Evolutionary conservation across 2,113 vertebrate species (phyloP), one percentile per base, ranked within the genome.

Genomic region (Ochotona curzoniae): DNA sequence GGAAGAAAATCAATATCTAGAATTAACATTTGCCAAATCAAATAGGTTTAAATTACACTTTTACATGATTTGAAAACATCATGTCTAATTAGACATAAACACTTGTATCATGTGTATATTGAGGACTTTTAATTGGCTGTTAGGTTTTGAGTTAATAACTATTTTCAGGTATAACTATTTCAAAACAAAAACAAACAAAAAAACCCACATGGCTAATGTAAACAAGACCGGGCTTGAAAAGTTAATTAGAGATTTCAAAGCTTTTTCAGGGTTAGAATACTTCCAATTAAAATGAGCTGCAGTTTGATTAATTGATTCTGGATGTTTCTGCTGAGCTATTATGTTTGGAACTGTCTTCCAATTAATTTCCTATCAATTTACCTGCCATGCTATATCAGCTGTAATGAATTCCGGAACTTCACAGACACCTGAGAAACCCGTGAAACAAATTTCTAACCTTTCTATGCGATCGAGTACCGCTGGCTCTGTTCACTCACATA

Each of bases 301-400:
- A 85, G 89, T 96, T 97, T 96, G 95, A 96, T 93, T 96, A 95
- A 97, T 96, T 96, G 96, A 97, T 97, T 95, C 89, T 95, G 95
- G 94, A 95, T 96, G 89, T 95, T 96, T 96, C 94, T 82, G 88
- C 94, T 93, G 87, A 95, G 96, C 79, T 93, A 95, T 95, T 96
- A 94, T 90, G 82, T 96, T 96, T 90, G 83, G 32, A 93, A 96
- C 88, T 88, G 67, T 95, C 94, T 96, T 96, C 96, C 96, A 96
- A 96, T 96, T 96, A 96, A 94, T 96, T 96, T 97, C 75, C 94
- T 95, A 94, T 96, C 97, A 96, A 96, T 96, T 96, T 95, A 91
- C 90, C 95, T 95, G 96, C 91, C 94, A 95, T 75, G 81, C 69
- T 91, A 8, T 91, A 96, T 94, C 91, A 95, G 94, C 93, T 85